These are phyloP conservation scores for Panurus biarmicus DNA, from an alignment of 2,113 vertebrate species.

Conservation along the genomic window DNA sequence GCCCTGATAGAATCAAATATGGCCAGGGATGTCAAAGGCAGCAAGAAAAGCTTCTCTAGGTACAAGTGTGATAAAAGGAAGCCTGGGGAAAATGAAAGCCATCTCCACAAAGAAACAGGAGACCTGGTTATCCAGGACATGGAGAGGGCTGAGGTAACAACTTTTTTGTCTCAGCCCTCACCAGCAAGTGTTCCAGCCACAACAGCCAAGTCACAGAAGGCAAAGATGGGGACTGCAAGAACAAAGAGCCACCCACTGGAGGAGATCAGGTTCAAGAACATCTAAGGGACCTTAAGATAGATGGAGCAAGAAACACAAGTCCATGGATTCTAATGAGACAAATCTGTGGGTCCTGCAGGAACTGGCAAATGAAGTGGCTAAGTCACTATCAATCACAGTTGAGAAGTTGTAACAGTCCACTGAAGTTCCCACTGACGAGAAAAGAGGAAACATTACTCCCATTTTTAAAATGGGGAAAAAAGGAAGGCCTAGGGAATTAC, in stretches of 20 bases:
- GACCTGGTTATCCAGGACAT: not conserved
- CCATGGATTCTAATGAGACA: not conserved
- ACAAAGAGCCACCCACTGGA: not conserved
- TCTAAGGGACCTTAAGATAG: not conserved
- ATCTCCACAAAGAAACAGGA: not conserved
- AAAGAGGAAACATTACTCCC: not conserved
- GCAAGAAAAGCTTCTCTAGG: not conserved
- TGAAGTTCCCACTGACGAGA: not conserved
- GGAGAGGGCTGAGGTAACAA: not conserved
- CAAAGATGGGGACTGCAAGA: not conserved
- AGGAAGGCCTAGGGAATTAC: not conserved
- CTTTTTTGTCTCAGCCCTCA: not conserved
- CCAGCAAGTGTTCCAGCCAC: not conserved
- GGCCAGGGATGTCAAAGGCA: not conserved
- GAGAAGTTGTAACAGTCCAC: not conserved
- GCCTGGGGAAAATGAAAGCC: not conserved
- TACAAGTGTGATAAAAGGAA: not conserved
- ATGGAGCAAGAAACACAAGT: not conserved
- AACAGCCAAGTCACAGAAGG: not conserved
- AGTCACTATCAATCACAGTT: not conserved
- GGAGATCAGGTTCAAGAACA: not conserved
- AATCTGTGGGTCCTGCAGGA: not conserved
- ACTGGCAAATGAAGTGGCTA: not conserved
- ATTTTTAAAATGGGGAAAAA: not conserved
- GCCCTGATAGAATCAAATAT: not conserved